A percentile compares a stretch with the other conserved stretches of the same genome.
These are phyloP conservation scores for Hycleus phaleratus DNA, from an alignment of 1,140 invertebrate species.

Conservation along the genomic window DNA sequence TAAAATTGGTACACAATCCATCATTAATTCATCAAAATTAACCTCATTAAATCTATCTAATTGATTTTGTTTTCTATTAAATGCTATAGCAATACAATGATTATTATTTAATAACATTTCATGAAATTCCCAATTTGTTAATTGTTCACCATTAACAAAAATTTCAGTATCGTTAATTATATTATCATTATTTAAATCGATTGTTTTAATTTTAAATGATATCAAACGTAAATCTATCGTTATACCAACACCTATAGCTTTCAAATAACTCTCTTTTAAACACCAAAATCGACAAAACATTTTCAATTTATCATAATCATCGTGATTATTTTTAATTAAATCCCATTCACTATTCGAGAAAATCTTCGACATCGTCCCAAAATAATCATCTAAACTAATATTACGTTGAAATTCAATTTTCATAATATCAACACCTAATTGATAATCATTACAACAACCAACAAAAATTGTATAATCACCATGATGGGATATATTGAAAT, in stretches of 20 bases:
- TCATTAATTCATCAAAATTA: conserved; percentile 49
- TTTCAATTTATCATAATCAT: conserved; percentile 51
- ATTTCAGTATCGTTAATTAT: conserved; percentile 61
- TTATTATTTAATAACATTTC: conserved; percentile 73
- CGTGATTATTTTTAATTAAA: conserved; percentile 50
- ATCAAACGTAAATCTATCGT: conserved; percentile 67
- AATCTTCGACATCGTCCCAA: conserved; percentile 75
- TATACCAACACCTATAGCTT: conserved; percentile 82
- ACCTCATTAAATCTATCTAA: conserved; percentile 42
- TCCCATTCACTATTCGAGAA: conserved; percentile 76
- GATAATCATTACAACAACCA: conserved; percentile 49
- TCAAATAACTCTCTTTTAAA: conserved; percentile 93
- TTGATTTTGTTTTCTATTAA: conserved; percentile 28
- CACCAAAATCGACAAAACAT: conserved; percentile 87
- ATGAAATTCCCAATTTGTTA: conserved; percentile 74
- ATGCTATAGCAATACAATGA: conserved; percentile 77
- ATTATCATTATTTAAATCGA: conserved; percentile 39
- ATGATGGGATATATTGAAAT: conserved; percentile 92
- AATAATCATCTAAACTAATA: conserved; percentile 67
- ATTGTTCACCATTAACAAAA: conserved; percentile 51
- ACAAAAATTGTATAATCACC: conserved; percentile 78
- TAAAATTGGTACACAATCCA: conserved; percentile 45
- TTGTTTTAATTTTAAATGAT: conserved; percentile 60
- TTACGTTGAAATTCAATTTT: conserved; percentile 58
- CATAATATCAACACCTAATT: conserved; percentile 66